A percentile compares a stretch with the other conserved stretches of the same genome.
These are phyloP conservation scores for Tetranychus piercei DNA, from an alignment of 2,888 invertebrate species.

Conservation along the genomic window DNA sequence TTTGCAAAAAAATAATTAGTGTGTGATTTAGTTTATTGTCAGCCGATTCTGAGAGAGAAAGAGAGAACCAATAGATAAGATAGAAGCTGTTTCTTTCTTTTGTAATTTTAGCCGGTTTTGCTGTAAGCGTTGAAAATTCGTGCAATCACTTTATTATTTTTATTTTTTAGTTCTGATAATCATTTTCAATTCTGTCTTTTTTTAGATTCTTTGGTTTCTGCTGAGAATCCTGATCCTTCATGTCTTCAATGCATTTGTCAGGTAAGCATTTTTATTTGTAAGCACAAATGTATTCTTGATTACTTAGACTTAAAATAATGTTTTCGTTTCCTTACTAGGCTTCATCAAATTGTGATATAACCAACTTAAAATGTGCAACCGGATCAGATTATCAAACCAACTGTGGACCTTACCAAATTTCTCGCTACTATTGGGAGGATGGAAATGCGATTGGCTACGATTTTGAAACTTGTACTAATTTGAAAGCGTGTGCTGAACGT, in stretches of 20 bases:
- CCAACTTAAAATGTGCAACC: not conserved
- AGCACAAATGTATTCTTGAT: not conserved
- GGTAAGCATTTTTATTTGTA: not conserved
- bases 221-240: not conserved
- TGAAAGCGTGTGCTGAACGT: conserved; percentile 55
- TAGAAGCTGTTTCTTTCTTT: too few relatives aligned
- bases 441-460: conserved; percentile 47
- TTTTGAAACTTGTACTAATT: conserved; percentile 50
- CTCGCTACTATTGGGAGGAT: conserved; percentile 73
- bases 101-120: too few relatives aligned
- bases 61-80: too few relatives aligned
- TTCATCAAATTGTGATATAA: conserved; percentile 3
- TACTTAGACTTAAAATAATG: not conserved
- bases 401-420: conserved; percentile 66
- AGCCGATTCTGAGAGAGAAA: too few relatives aligned
- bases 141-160: not conserved
- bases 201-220: not conserved
- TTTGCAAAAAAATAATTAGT: too few relatives aligned
- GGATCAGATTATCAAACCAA: not conserved
- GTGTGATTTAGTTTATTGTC: too few relatives aligned
- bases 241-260: not conserved
- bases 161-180: not conserved
- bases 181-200: not conserved
- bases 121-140: too few relatives aligned
- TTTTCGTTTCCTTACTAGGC: not conserved